These are phyloP conservation scores for Acleris laterana DNA, from an alignment of 2,888 invertebrate genomes.

Conservation along the genomic window DNA sequence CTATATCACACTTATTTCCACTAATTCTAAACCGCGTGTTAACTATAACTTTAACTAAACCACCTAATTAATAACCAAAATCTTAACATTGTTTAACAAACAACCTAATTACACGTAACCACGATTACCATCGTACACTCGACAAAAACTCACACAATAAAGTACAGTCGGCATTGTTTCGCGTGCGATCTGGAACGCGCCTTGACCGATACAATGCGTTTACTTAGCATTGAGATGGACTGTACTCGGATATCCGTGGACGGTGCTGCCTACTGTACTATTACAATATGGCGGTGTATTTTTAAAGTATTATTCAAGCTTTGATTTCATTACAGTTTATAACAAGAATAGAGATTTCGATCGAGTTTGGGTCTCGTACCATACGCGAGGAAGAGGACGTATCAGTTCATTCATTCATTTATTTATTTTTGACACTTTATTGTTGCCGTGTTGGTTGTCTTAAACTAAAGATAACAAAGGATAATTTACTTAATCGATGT, in stretches of 20 bases:
- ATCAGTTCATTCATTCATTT: too few relatives aligned
- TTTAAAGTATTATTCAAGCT: too few relatives aligned
- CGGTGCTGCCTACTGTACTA: not conserved
- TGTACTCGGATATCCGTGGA: constrained; percentile 33
- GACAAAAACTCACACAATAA: constrained; percentile 36
- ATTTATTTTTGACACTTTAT: too few relatives aligned
- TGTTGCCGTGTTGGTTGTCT: too few relatives aligned
- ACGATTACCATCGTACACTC: constrained; percentile 34
- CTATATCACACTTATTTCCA: too few relatives aligned
- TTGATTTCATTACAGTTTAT: too few relatives aligned
- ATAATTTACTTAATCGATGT: too few relatives aligned
- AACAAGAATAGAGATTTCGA: too few relatives aligned
- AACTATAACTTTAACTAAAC: not conserved
- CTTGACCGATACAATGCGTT: constrained; percentile 35
- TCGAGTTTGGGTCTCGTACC: too few relatives aligned
- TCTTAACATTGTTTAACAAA: constrained; percentile 29
- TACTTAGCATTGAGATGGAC: constrained; percentile 23
- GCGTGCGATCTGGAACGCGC: constrained; percentile 38
- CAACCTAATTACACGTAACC: constrained; percentile 25
- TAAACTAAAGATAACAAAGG: too few relatives aligned
- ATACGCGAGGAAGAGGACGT: too few relatives aligned
- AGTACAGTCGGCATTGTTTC: constrained; percentile 37
- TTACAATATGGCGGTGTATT: too few relatives aligned
- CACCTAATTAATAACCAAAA: constrained; percentile 28
- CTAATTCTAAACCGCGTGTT: not conserved